Percentiles rank a stretch among this genome's conserved stretches.
Evolutionary conservation across 2,797 vertebrate genomes (phyloP).

Genomic region (Hemibagrus guttatus): DNA sequence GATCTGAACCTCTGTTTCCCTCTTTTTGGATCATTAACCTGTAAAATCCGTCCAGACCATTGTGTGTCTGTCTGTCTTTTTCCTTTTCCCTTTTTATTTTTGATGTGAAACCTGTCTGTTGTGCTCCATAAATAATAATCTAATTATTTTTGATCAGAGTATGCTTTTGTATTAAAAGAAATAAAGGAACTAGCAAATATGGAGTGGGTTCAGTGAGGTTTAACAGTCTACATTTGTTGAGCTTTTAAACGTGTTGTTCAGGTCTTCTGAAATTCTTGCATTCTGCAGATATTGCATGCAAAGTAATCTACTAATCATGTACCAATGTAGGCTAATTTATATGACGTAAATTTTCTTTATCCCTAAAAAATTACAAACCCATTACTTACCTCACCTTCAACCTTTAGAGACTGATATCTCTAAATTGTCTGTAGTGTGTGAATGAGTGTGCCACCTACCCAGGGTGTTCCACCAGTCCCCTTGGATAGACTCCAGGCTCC

Average conservation of each 20-base stretch:
- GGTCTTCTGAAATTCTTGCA: no score
- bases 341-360: neutral
- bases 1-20: conserved; percentile 31
- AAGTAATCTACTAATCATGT: neutral
- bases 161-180: conserved; percentile 74
- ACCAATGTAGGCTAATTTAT: neutral
- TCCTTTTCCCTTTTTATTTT: conserved; percentile 55
- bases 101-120: conserved; percentile 65
- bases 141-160: conserved; percentile 69
- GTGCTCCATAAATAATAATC: conserved; percentile 65
- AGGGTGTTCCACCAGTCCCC: no score
- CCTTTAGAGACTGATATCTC: no score
- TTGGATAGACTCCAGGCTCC: no score
- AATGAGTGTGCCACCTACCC: no score
- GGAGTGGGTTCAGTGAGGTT: conserved; percentile 27
- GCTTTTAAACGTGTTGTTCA: neutral
- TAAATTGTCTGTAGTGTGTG: no score
- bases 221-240: neutral
- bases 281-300: neutral
- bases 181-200: conserved; percentile 64
- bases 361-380: neutral
- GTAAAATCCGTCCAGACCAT: conserved; percentile 56
- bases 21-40: conserved; percentile 46
- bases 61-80: conserved; percentile 59
- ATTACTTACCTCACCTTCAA: no score